These are phyloP conservation scores for Nothobranchius furzeri DNA, from an alignment of 2,113 vertebrate genomes.

Conservation along the genomic window DNA sequence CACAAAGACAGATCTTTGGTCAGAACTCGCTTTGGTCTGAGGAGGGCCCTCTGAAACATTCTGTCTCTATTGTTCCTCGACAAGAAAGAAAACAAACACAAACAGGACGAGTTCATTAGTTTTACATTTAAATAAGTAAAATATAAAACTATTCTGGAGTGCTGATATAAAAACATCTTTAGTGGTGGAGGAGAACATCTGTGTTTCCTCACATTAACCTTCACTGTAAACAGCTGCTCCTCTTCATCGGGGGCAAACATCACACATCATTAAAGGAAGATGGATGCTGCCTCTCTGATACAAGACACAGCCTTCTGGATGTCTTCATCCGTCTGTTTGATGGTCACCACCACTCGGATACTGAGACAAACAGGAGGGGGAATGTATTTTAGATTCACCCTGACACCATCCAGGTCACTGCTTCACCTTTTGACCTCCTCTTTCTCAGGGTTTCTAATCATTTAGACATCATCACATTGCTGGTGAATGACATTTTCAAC, in stretches of 20 bases:
- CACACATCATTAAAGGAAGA: conserved; percentile 72
- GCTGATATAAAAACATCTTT: background rate
- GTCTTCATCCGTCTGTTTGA: conserved; percentile 90
- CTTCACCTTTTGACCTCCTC: background rate
- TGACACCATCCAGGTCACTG: too few species aligned
- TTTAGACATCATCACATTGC: too few species aligned
- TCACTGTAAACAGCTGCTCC: background rate
- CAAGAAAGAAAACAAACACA: background rate
- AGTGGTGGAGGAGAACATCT: background rate
- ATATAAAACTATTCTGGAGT: background rate
- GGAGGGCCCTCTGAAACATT: background rate
- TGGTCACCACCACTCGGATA: conserved; percentile 89
- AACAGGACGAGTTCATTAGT: background rate
- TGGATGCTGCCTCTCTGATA: conserved; percentile 84
- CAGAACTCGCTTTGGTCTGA: conserved; percentile 17
- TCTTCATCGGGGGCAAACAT: too few species aligned
- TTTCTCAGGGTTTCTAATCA: too few species aligned
- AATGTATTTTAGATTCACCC: background rate
- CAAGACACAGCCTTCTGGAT: conserved; percentile 84
- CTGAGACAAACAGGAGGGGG: conserved; percentile 66
- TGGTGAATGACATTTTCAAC: too few species aligned
- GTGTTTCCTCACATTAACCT: background rate
- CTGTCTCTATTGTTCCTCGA: background rate
- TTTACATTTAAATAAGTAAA: background rate
- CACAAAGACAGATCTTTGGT: conserved; percentile 27